phyloP scores from a whole-genome alignment of 2,888 invertebrate species.

The Pseudanteris insignis region DNA sequence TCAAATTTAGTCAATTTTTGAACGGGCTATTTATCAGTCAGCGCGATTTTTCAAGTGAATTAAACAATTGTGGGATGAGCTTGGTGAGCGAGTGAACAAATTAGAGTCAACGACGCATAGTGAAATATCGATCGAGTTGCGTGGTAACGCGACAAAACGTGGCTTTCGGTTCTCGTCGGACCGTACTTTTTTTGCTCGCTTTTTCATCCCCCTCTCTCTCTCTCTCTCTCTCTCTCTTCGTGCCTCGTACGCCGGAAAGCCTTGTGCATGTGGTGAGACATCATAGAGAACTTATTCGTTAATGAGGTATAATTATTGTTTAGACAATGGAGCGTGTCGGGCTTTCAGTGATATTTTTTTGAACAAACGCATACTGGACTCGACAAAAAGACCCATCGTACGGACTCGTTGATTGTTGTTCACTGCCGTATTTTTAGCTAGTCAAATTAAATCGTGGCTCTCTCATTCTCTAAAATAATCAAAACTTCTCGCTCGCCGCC shows the following conservation, averaged over 20 bases:
- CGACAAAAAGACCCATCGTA: too few species aligned
- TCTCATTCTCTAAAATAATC: too few species aligned
- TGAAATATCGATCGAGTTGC: constrained; percentile 54
- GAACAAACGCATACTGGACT: too few species aligned
- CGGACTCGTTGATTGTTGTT: too few species aligned
- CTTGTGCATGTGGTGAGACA: constrained; percentile 51
- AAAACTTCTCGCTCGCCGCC: too few species aligned
- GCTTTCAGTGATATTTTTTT: too few species aligned
- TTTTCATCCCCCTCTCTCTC: constrained; percentile 9
- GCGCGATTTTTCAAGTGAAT: too few species aligned
- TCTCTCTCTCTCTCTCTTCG: constrained; percentile 4
- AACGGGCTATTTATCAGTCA: too few species aligned
- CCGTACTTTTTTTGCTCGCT: constrained; percentile 21
- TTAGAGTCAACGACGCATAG: constrained; percentile 32
- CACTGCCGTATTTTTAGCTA: too few species aligned
- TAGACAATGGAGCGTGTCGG: constrained; percentile 53
- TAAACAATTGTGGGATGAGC: too few species aligned
- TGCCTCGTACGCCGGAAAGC: constrained; percentile 28
- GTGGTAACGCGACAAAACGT: constrained; percentile 42
- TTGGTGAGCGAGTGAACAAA: constrained; percentile 5
- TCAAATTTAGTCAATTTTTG: too few species aligned
- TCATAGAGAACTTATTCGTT: constrained; percentile 61
- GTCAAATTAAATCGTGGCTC: too few species aligned
- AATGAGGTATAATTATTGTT: constrained; percentile 62
- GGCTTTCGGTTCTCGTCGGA: constrained; percentile 25